Conservation (phyloP, 2,797 vertebrate genomes). For the Oreonectes daqikongensis region DNA sequence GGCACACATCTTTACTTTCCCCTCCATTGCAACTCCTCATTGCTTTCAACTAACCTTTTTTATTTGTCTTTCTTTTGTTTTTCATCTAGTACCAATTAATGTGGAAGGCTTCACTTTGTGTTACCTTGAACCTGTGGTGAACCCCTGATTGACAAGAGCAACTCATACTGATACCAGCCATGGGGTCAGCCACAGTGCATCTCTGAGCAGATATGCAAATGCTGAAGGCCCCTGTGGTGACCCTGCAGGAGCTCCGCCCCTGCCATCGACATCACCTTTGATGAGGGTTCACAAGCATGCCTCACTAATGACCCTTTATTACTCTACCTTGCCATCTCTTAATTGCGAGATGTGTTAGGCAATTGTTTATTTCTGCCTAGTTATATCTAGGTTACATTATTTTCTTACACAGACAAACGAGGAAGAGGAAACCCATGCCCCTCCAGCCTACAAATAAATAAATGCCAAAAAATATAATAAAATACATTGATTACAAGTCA, state of each 20-base stretch:
- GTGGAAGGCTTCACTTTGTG: conserved; percentile 51
- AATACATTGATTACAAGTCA: too few relatives aligned
- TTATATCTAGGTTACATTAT: too few relatives aligned
- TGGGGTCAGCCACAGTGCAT: conserved; percentile 72
- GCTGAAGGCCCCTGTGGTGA: conserved; percentile 71
- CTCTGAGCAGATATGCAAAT: conserved; percentile 80
- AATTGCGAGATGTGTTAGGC: conserved; percentile 75
- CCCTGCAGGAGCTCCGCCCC: conserved; percentile 69
- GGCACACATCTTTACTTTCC: conserved; percentile 53
- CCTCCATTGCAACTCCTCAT: too few relatives aligned
- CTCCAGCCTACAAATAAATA: too few relatives aligned
- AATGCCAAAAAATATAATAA: too few relatives aligned
- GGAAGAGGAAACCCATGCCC: too few relatives aligned
- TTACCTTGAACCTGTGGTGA: conserved; percentile 72
- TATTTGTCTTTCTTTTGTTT: conserved; percentile 57
- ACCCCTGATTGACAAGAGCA: conserved; percentile 69
- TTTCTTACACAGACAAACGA: too few relatives aligned
- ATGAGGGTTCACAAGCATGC: conserved; percentile 50
- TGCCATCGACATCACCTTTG: conserved; percentile 56
- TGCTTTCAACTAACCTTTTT: conserved; percentile 62
- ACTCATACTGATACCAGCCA: conserved; percentile 67
- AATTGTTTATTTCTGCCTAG: too few relatives aligned
- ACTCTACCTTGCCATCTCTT: conserved; percentile 68
- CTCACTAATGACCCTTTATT: too few relatives aligned
- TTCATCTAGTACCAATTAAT: conserved; percentile 60